Percentiles rank a stretch among this genome's conserved stretches.
Evolutionary conservation across 2,888 invertebrate genomes (phyloP).

Genomic region (Drosophila merina): DNA sequence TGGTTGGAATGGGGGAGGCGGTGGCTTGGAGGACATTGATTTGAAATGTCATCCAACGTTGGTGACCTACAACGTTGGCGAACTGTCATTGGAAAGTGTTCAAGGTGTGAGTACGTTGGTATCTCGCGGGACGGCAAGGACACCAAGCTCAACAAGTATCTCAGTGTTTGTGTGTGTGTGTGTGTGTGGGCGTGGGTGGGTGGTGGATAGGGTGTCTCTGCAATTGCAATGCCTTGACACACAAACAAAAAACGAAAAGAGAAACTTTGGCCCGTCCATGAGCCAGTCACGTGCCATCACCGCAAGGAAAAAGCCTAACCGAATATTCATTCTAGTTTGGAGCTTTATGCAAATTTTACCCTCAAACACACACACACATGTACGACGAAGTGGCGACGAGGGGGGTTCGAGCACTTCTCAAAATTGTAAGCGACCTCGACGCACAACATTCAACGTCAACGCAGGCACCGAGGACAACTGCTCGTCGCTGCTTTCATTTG

Average conservation of each 20-base stretch:
- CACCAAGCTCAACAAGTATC: conserved; percentile 72
- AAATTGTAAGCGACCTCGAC: conserved; percentile 74
- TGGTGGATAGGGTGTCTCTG: conserved; percentile 9
- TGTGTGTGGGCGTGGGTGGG: no score
- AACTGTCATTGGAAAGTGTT: conserved; percentile 54
- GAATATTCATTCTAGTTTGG: conserved; percentile 67
- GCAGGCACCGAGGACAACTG: conserved; percentile 56
- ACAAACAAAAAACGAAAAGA: conserved; percentile 47
- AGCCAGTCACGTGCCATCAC: conserved; percentile 56
- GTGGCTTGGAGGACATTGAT: conserved; percentile 50
- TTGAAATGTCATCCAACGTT: conserved; percentile 44
- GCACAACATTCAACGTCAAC: conserved; percentile 51
- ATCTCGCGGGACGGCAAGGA: conserved; percentile 60
- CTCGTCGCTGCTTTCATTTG: conserved; percentile 65
- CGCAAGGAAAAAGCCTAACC: conserved; percentile 70
- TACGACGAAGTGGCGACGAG: conserved; percentile 38
- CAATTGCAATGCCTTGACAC: conserved; percentile 67
- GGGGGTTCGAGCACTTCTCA: conserved; percentile 56
- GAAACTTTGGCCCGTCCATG: conserved; percentile 48
- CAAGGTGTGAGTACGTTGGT: conserved; percentile 45
- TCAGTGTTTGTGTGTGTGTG: conserved; percentile 20
- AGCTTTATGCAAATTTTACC: conserved; percentile 71
- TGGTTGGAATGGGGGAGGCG: not conserved
- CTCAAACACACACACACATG: conserved; percentile 6
- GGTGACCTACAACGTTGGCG: conserved; percentile 47